A percentile compares a stretch with the other conserved stretches of the same genome.
These are phyloP conservation scores for Corvus moneduloides DNA, from an alignment of 2,113 vertebrate genomes.

Conservation along the genomic window DNA sequence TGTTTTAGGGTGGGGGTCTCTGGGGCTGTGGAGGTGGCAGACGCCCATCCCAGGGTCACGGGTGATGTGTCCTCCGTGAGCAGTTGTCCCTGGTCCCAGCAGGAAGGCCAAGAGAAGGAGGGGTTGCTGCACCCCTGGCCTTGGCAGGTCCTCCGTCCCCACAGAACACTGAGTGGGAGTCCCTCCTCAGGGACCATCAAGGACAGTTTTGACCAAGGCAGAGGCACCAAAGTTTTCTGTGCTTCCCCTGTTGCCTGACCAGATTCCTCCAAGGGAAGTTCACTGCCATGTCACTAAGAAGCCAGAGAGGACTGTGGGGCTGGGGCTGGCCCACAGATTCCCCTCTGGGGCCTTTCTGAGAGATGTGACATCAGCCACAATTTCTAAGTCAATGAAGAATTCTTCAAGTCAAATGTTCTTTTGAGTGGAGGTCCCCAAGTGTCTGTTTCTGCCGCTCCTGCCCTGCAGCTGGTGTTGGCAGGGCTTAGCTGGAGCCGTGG, in stretches of 20 bases:
- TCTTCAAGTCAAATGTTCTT: background rate
- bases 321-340: background rate
- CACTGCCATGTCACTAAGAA: background rate
- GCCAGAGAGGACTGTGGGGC: background rate
- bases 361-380: background rate
- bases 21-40: background rate
- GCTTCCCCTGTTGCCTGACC: background rate
- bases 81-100: background rate
- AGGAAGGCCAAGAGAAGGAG: background rate
- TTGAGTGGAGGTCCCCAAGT: background rate
- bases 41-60: accelerated
- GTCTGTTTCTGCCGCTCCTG: background rate
- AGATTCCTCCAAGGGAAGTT: background rate
- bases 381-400: background rate
- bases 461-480: background rate
- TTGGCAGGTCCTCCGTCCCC: background rate
- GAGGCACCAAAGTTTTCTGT: background rate
- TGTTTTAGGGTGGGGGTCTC: background rate
- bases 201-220: background rate
- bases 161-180: background rate
- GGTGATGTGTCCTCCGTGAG: background rate
- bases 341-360: background rate
- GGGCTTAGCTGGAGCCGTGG: background rate
- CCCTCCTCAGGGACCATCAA: background rate
- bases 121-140: background rate